Base-by-base conservation (phyloP, 1,140 invertebrate species). In the Colletes latitarsis region DNA sequence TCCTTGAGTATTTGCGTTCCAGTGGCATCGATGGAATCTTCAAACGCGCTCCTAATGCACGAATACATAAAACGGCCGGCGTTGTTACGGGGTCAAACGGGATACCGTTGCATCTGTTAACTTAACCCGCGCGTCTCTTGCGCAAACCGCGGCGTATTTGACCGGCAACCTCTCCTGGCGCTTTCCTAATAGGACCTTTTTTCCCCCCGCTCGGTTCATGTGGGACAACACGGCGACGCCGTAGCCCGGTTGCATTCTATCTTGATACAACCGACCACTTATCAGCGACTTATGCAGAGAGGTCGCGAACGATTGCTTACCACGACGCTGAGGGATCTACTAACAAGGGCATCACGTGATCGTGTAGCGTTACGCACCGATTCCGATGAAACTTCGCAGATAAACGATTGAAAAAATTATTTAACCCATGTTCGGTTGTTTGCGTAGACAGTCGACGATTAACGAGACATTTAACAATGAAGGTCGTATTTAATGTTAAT, bases 101-200 rank as follows among this genome's bases (percentile, higher is more conserved):
- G 64, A 70, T 77, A 77, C 75, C 75, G 75, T 77, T 77, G 74
- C 64, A 55, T 68, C 74, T 77, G 64, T 77, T 70, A 77, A 68
- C 63, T 68, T 30, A 77, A 77, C 75, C 75, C n/a, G 53, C n/a
- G 55, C 6, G n/a, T 8, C 46, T 53, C 21, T 76, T 58, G 64
- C 74, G 75, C 66, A 77, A 69, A 68, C 19, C 55, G 49, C 43
- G 9, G 75, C 10, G 41, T 39, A 49, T 69, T 69, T 58, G 21
- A 69, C 30, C 75, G 55, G 12, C 55, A 43, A 39, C 43, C 64
- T 41, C 64, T 21, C 43, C 55, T 62, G 30, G 30, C 55, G 75
- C 43, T 70, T 52, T 62, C 30, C 75, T 70, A 70, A 70, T 70
- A 19, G 55, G n/a, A 76, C 15, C n/a, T 30, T 55, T 68, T 68